A percentile compares a stretch with the other conserved stretches of the same genome.
phyloP scores from a whole-genome alignment of 2,113 vertebrate species.

The Euleptes europaea region DNA sequence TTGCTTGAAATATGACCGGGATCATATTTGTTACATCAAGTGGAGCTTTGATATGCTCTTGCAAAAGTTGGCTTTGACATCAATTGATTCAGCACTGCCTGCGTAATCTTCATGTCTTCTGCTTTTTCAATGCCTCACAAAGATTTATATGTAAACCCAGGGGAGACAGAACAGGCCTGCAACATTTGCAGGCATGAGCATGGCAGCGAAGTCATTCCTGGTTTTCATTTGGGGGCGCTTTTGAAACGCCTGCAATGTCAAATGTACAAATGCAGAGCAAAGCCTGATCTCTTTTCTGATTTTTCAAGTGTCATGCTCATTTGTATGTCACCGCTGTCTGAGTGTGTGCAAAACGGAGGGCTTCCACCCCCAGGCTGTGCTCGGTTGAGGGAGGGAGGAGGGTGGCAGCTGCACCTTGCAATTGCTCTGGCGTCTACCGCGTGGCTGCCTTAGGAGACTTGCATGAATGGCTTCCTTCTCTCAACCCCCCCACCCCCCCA shows the following conservation, averaged over 20 bases:
- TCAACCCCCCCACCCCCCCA: no score
- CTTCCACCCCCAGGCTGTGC: no score
- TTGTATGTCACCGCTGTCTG: no score
- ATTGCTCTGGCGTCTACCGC: no score
- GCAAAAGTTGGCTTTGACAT: conserved; percentile 53
- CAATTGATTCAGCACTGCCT: conserved; percentile 25
- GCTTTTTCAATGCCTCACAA: conserved; percentile 47
- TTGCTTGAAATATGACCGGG: conserved; percentile 34
- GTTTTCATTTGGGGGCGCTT: neutral
- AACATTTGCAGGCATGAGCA: conserved; percentile 58
- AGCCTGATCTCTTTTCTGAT: no score
- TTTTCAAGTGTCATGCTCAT: no score
- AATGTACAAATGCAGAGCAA: no score
- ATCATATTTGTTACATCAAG: conserved; percentile 29
- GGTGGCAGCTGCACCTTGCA: no score
- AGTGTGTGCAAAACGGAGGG: no score
- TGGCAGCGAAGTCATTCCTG: conserved; percentile 46
- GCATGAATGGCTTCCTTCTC: no score
- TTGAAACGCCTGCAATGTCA: neutral
- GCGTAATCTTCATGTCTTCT: conserved; percentile 45
- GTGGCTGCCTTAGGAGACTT: no score
- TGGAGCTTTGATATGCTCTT: conserved; percentile 20
- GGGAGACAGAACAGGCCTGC: conserved; percentile 43
- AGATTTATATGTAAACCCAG: conserved; percentile 29
- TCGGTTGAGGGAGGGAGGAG: no score